Base-by-base conservation (phyloP, 2,113 vertebrate genomes). In the Protobothrops mucrosquamatus region DNA sequence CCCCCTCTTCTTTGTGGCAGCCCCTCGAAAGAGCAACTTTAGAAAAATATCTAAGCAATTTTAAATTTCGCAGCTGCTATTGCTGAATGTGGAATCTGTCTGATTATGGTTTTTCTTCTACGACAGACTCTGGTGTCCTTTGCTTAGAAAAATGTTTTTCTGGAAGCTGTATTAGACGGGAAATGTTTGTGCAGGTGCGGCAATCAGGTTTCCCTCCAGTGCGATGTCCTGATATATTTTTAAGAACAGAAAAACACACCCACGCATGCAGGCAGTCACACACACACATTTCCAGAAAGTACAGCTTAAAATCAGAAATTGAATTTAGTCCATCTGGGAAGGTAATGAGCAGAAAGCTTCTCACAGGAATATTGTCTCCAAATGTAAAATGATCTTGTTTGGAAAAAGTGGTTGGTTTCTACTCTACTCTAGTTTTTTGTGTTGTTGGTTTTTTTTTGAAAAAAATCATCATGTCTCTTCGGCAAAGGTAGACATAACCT, bases 341-440 rank as follows among this genome's bases (percentile, higher is more conserved):
- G 93, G 92, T 96, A 95, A 97, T 96, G 93, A 95, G 95, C 59
- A 95, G 92, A 94, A 0, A 14, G 92, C 95, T 96, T 69, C 94
- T 97, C 93, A 94, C 93, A 95, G 95, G 95, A 96, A 95, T 94
- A 61, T 4, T 48, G 64, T 24, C 89, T 95, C 91, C 85, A 89
- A 94, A 95, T 97, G 96, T 96, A 94, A 95, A 92, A 94, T 95
- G 94, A 95, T 94, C 95, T 94, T n/a, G 91, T 88, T 43, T 87
- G 46, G 91, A 94, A 93, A 92, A 94, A 92, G 95, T 87, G 88
- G 92, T 94, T 92, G 94, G 74, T 89, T 92, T 90, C 94, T 89
- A 93, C 89, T 46, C 23, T 69, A 48, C 89, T 46, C 23, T 69
- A 48, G 85, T 14, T 4, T 91, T 87, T 18, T 46, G 22, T 55